These are phyloP conservation scores for Eidolon helvum DNA, from an alignment of 2,113 vertebrate species.

Conservation along the genomic window DNA sequence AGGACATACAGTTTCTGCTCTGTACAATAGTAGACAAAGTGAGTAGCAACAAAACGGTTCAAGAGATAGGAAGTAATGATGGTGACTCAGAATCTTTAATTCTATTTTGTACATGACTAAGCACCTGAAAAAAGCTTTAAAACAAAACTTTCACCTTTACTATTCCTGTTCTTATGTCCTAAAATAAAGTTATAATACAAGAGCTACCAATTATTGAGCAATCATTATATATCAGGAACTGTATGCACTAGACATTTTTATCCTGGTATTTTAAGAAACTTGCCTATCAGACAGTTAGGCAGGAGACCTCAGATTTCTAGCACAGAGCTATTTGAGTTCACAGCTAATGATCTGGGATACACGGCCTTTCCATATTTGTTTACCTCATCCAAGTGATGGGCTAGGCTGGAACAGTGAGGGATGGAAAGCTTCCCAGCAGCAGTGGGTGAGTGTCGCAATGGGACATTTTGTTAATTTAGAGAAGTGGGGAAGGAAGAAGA, in stretches of 20 bases:
- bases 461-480: not conserved
- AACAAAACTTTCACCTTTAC: not conserved
- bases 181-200: constrained; percentile 17
- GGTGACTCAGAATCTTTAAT: constrained; percentile 9
- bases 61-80: not conserved
- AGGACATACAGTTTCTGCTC: not conserved
- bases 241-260: not conserved
- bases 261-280: not conserved
- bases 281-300: not conserved
- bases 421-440: not conserved
- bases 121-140: not conserved
- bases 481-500: accelerated
- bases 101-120: constrained; percentile 10
- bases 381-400: not conserved
- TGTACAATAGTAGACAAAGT: not conserved
- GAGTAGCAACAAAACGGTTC: not conserved
- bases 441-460: not conserved
- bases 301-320: not conserved
- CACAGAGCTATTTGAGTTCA: not conserved
- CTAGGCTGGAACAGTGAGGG: not conserved
- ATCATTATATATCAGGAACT: not conserved
- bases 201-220: not conserved
- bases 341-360: not conserved
- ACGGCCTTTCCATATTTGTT: not conserved
- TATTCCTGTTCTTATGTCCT: not conserved